A percentile compares a stretch with the other conserved stretches of the same genome.
Conservation (phyloP, 2,113 vertebrate genomes). For the Jacana jacana region DNA sequence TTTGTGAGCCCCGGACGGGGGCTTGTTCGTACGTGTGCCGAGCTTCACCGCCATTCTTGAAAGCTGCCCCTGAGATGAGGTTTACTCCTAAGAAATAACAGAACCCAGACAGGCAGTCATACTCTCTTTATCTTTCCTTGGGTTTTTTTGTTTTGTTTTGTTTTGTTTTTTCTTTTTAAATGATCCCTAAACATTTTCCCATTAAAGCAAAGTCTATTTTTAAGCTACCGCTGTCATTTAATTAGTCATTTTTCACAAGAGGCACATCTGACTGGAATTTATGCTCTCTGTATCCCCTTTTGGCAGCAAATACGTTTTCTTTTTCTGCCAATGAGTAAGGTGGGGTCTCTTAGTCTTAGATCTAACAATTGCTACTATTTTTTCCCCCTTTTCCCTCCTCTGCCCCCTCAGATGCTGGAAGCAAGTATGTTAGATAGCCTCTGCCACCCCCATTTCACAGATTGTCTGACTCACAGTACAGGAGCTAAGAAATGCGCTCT, state of each 20-base stretch:
- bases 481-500: not conserved
- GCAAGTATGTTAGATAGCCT: not conserved
- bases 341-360: not conserved
- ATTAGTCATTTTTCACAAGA: slow-evolving; percentile 28
- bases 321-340: not conserved
- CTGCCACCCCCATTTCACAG: not conserved
- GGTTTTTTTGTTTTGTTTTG: too few relatives aligned
- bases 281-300: not conserved
- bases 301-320: not conserved
- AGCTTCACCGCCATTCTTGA: not conserved
- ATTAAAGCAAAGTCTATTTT: slow-evolving; percentile 49
- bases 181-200: slow-evolving; percentile 28
- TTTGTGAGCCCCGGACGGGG: not conserved
- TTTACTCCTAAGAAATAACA: slow-evolving; percentile 14
- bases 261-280: slow-evolving; percentile 39
- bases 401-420: not conserved
- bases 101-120: not conserved
- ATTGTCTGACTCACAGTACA: not conserved
- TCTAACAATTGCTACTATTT: not conserved
- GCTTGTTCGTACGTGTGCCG: not conserved
- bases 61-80: not conserved
- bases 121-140: not conserved
- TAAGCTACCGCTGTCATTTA: not conserved
- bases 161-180: not conserved
- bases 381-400: not conserved